Conservation (phyloP, 2,888 invertebrate genomes). For the Gastrophysa polygoni region DNA sequence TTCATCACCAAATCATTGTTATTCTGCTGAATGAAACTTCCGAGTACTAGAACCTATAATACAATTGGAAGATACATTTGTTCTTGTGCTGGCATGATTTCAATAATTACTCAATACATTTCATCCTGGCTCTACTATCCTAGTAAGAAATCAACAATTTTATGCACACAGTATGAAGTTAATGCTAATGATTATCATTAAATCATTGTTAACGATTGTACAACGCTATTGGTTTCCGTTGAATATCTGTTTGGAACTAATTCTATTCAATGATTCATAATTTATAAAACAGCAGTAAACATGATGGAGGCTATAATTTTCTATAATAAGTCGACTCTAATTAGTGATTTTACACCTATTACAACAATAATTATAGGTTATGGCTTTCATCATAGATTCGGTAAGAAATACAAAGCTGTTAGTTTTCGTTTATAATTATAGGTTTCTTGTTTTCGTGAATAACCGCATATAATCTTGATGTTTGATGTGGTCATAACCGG, state of each 20-base stretch:
- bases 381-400: constrained; percentile 11
- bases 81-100: too few relatives aligned
- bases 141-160: too few relatives aligned
- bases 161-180: too few relatives aligned
- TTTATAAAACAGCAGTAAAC: constrained; percentile 16
- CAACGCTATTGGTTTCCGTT: constrained; percentile 7
- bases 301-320: constrained; percentile 19
- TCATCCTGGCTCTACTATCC: too few relatives aligned
- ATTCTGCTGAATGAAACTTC: too few relatives aligned
- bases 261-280: constrained; percentile 13
- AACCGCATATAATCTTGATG: neutral
- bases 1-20: too few relatives aligned
- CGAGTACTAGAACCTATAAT: too few relatives aligned
- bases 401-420: constrained; percentile 15
- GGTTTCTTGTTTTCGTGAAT: constrained; percentile 1
- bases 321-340: constrained; percentile 15
- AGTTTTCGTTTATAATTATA: constrained; percentile 15
- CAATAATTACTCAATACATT: too few relatives aligned
- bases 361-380: constrained; percentile 17
- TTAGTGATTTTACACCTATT: constrained; percentile 24
- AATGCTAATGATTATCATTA: too few relatives aligned
- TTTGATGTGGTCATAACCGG: too few relatives aligned
- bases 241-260: constrained; percentile 7
- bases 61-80: too few relatives aligned
- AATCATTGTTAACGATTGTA: neutral